Base-by-base conservation (phyloP, 2,888 invertebrate species). In the Aproaerema taeniolella region DNA sequence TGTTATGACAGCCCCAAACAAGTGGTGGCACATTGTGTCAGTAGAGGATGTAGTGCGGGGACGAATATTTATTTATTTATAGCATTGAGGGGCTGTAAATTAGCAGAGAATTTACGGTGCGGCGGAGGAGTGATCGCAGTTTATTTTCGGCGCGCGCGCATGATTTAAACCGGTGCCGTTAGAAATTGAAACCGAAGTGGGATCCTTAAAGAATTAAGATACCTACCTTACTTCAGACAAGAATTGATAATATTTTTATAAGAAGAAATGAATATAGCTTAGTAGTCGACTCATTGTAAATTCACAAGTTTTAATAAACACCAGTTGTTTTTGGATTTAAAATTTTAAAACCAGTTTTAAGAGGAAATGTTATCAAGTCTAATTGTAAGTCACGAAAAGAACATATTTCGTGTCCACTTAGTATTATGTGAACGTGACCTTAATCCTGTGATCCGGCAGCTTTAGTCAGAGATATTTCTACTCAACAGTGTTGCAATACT, bases 31-130 rank as follows among this genome's bases (percentile, higher is more conserved):
- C 67, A 73, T 73, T 76, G 67, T 80, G 80, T 78, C 81, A 75
- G 53, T 60, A 61, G 60, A 67, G 69, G 67, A 74, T 73, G 67
- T 66, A 71, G 65, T 56, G 49, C 61, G 60, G 66, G 67, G 70
- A 69, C 63, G 68, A 70, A 75, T 81, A 83, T 85, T 81, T 85
- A 82, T 83, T 82, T 85, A 83, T 82, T 80, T 82, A 83, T 82
- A 81, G 75, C 75, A 75, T 67, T 65, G 74, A 73, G 74, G 75
- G 75, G 82, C 81, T 71, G 85, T 87, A 87, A 86, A 87, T 87
- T 87, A 87, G 77, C 79, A 68, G 72, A 70, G 70, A 82, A 87
- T 86, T 82, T 85, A 83, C 80, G 74, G 69, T 73, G 67, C 58
- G 59, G 58, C 68, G 66, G 69, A 69, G 77, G 62, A 77, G 73